A percentile compares a stretch with the other conserved stretches of the same genome.
Conservation (phyloP, 1,140 invertebrate genomes). For the Marisa cornuarietis region DNA sequence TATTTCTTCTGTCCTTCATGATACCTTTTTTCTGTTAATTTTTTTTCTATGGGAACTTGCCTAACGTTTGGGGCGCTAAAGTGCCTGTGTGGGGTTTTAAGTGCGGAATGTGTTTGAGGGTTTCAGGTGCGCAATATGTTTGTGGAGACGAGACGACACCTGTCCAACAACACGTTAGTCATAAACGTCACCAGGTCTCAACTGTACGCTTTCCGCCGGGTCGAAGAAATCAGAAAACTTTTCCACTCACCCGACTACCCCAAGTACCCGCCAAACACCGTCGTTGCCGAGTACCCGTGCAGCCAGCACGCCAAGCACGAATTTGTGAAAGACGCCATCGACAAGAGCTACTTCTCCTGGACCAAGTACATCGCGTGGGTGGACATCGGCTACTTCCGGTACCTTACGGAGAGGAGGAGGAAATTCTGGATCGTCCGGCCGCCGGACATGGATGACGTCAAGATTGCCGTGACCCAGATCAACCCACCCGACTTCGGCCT, state of each 20-base stretch:
- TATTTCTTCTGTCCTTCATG: too few relatives aligned
- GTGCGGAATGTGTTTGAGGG: too few relatives aligned
- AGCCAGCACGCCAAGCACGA: constrained; percentile 46
- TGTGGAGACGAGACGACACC: constrained; percentile 23
- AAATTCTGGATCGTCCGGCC: constrained; percentile 39
- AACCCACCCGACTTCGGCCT: not conserved
- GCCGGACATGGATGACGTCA: constrained; percentile 31
- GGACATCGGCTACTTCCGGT: constrained; percentile 50
- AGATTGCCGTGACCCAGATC: constrained; percentile 37
- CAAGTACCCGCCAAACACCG: constrained; percentile 47
- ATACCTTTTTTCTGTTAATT: too few relatives aligned
- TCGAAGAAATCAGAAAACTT: constrained; percentile 39
- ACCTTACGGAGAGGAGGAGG: constrained; percentile 24
- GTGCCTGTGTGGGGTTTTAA: too few relatives aligned
- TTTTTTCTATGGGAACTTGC: too few relatives aligned
- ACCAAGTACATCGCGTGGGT: constrained; percentile 46
- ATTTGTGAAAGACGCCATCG: constrained; percentile 26
- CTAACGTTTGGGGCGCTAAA: too few relatives aligned
- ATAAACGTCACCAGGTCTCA: constrained; percentile 28
- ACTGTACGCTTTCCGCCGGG: constrained; percentile 38
- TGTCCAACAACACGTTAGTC: constrained; percentile 36
- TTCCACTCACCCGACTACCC: constrained; percentile 40
- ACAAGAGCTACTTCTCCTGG: constrained; percentile 26
- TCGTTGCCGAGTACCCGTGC: constrained; percentile 43
- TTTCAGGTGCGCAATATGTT: constrained; percentile 25